Conservation (phyloP, 2,113 vertebrate species). For the Aldabrachelys gigantea region DNA sequence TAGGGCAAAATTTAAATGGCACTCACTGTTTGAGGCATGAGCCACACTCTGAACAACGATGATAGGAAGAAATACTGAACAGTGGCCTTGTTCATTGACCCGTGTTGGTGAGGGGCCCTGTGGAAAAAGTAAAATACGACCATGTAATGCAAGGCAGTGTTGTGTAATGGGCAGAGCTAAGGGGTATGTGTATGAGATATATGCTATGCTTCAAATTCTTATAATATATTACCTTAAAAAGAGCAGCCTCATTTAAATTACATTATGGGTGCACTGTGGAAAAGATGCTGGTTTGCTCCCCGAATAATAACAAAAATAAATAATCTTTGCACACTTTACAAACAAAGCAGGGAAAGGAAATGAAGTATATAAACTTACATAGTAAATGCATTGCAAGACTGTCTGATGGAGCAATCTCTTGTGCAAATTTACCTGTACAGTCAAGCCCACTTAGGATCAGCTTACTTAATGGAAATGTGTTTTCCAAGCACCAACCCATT, state of each 20-base stretch:
- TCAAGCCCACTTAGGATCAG: not conserved
- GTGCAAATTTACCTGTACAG: not conserved
- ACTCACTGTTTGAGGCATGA: not conserved
- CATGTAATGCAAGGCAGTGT: not conserved
- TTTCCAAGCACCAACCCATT: not conserved
- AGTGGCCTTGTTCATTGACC: not conserved
- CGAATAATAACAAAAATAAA: not conserved
- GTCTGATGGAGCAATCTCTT: not conserved
- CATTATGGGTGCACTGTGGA: not conserved
- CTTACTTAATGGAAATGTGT: not conserved
- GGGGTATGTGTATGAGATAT: fast-evolving
- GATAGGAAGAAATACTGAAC: not conserved
- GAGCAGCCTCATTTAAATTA: not conserved
- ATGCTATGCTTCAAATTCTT: not conserved
- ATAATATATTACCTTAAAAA: not conserved
- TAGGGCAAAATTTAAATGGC: not conserved
- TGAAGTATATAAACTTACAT: not conserved
- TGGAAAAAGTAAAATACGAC: not conserved
- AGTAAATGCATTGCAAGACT: not conserved
- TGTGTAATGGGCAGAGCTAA: not conserved
- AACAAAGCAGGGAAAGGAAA: not conserved
- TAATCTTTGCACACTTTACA: not conserved
- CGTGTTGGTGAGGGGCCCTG: not conserved
- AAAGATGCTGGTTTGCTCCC: not conserved
- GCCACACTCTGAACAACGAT: not conserved